A percentile compares a stretch with the other conserved stretches of the same genome.
Evolutionary conservation across 2,113 vertebrate genomes (phyloP).

Genomic region (Takifugu bimaculatus): DNA sequence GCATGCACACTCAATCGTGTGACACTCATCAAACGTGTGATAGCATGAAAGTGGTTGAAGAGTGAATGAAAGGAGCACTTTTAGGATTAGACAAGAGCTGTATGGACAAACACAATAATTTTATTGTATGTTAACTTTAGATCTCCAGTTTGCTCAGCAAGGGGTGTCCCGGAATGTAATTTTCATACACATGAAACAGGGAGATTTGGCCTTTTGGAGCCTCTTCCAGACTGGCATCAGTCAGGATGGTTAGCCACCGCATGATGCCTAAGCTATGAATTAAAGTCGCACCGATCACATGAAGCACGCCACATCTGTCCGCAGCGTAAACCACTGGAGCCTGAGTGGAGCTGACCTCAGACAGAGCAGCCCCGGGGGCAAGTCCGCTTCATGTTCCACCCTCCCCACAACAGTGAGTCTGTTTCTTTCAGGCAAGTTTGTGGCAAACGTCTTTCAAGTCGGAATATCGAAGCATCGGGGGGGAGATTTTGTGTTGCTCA

Average conservation of each 20-base stretch:
- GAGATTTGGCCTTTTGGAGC: not conserved
- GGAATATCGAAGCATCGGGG: conserved; percentile 1
- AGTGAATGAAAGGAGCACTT: too few relatives aligned
- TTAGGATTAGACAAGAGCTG: too few relatives aligned
- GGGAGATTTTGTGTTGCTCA: conserved; percentile 3
- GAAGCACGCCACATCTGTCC: conserved; percentile 53
- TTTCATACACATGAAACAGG: too few relatives aligned
- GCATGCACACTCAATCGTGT: conserved; percentile 27
- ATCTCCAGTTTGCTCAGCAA: too few relatives aligned
- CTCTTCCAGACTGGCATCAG: conserved; percentile 37
- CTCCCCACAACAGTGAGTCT: conserved; percentile 50
- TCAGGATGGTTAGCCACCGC: conserved; percentile 31
- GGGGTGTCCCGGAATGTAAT: too few relatives aligned
- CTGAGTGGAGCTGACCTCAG: conserved; percentile 47
- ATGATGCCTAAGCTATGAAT: conserved; percentile 52
- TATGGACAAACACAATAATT: not conserved
- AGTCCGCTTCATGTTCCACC: conserved; percentile 43
- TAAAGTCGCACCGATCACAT: conserved; percentile 52
- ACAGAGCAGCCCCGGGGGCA: conserved; percentile 48
- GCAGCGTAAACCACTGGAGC: conserved; percentile 62
- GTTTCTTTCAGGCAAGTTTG: conserved; percentile 42
- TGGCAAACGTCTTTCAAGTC: conserved; percentile 16
- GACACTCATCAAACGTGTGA: conserved; percentile 7
- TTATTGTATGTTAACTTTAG: too few relatives aligned
- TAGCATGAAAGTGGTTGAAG: not conserved